A percentile compares a stretch with the other conserved stretches of the same genome.
Conservation (phyloP, 2,797 vertebrate genomes). For the Podarcis siculus region DNA sequence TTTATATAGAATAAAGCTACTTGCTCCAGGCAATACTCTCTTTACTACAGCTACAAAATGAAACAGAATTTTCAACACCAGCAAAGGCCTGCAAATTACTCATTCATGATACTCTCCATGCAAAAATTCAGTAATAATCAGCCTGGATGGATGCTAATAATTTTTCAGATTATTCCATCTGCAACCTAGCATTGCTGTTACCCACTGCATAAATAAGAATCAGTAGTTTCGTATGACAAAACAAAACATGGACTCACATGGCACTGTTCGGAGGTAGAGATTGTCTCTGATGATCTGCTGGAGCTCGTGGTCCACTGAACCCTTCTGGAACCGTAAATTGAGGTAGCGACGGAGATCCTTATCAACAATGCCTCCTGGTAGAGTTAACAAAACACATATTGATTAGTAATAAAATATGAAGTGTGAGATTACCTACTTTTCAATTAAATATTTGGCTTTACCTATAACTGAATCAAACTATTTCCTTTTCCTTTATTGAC, state of each 20-base stretch:
- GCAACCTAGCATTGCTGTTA: not conserved
- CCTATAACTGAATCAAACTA: slow-evolving; percentile 5
- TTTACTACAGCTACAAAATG: not conserved
- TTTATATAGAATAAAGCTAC: not conserved
- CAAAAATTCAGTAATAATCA: not conserved
- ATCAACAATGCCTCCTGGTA: slow-evolving; percentile 95
- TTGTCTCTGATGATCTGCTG: slow-evolving; percentile 99
- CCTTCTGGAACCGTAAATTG: slow-evolving; percentile 98
- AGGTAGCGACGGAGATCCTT: slow-evolving; percentile 99
- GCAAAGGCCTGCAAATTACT: not conserved
- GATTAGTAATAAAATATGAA: slow-evolving; percentile 50
- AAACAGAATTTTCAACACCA: not conserved
- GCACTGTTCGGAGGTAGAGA: slow-evolving; percentile 97
- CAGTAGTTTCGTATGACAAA: accelerated
- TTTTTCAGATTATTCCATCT: not conserved
- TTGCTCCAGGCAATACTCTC: not conserved
- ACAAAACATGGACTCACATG: slow-evolving; percentile 87
- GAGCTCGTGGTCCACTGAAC: slow-evolving; percentile 96
- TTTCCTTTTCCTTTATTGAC: slow-evolving; percentile 27
- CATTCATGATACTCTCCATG: not conserved
- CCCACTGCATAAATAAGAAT: not conserved
- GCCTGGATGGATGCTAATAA: not conserved
- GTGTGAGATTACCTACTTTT: slow-evolving; percentile 6
- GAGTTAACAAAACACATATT: slow-evolving; percentile 34
- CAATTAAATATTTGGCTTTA: slow-evolving; percentile 16